Conservation (phyloP, 2,888 invertebrate genomes). For the Trachelus troglodyta region DNA sequence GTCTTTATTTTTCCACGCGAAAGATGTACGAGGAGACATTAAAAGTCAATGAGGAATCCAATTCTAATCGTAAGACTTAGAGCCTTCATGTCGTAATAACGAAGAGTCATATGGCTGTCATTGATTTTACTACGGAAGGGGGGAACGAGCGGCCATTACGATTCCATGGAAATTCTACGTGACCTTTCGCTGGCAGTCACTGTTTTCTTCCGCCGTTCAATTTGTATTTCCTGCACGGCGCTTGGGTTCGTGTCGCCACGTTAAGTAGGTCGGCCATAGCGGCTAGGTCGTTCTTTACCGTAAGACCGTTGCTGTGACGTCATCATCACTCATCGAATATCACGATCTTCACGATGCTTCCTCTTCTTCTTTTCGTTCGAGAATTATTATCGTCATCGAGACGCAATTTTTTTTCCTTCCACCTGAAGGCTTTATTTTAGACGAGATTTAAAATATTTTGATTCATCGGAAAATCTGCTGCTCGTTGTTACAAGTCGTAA, state of each 20-base stretch:
- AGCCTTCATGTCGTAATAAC: neutral
- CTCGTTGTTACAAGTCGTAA: neutral
- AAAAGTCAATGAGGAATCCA: neutral
- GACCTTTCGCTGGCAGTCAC: neutral
- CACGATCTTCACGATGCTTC: neutral
- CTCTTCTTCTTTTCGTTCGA: too few species aligned
- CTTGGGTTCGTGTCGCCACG: conserved; percentile 13
- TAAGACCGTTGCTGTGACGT: conserved; percentile 35
- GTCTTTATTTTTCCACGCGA: neutral
- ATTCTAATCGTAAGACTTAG: neutral
- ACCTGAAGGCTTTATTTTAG: neutral
- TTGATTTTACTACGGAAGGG: neutral
- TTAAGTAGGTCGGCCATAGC: conserved; percentile 39
- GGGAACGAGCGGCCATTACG: neutral
- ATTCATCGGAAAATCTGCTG: neutral
- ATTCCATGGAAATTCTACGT: neutral
- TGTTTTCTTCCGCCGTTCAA: neutral
- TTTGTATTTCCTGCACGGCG: conserved; percentile 6
- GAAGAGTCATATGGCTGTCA: neutral
- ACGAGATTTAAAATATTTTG: neutral
- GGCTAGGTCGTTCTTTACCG: conserved; percentile 36
- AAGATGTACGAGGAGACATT: neutral
- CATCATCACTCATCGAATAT: conserved; percentile 25
- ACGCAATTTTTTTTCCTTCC: too few species aligned
- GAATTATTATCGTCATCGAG: neutral